Evolutionary conservation across 1,140 invertebrate species (phyloP).

Genomic region (Daktulosphaira vitifoliae): DNA sequence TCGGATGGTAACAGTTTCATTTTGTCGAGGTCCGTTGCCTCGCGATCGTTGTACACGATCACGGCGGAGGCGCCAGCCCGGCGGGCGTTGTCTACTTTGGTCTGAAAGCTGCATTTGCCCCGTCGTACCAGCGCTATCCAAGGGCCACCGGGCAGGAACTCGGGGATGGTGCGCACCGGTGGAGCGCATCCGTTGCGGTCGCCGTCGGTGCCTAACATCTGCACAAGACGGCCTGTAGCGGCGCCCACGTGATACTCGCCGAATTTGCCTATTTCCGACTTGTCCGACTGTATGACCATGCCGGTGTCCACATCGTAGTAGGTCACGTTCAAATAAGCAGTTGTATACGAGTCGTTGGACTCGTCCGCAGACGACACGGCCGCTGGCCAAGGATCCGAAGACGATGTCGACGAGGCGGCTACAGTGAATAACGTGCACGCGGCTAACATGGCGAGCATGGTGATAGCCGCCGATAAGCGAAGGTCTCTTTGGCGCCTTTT

Average conservation of each 20-base stretch:
- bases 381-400: background rate
- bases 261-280: constrained; percentile 57
- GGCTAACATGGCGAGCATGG: constrained; percentile 6
- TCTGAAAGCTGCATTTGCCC: constrained; percentile 64
- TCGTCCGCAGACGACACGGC: constrained; percentile 25
- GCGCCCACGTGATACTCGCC: constrained; percentile 55
- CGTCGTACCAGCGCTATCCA: constrained; percentile 69
- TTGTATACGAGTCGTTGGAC: constrained; percentile 40
- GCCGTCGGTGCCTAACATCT: constrained; percentile 47
- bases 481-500: background rate
- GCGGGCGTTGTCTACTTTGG: constrained; percentile 64
- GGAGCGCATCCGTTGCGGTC: constrained; percentile 61
- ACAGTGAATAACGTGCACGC: constrained; percentile 15
- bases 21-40: constrained; percentile 55
- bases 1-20: constrained; percentile 53
- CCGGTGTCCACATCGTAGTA: constrained; percentile 41
- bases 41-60: constrained; percentile 65
- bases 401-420: background rate
- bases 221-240: constrained; percentile 52
- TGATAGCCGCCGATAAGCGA: background rate
- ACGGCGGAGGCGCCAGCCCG: constrained; percentile 59
- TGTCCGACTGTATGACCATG: constrained; percentile 37
- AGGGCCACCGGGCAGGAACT: constrained; percentile 44
- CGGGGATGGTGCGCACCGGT: constrained; percentile 39
- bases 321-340: constrained; percentile 43